A percentile compares a stretch with the other conserved stretches of the same genome.
phyloP scores from a whole-genome alignment of 2,113 vertebrate species.

The Jaculus jaculus region DNA sequence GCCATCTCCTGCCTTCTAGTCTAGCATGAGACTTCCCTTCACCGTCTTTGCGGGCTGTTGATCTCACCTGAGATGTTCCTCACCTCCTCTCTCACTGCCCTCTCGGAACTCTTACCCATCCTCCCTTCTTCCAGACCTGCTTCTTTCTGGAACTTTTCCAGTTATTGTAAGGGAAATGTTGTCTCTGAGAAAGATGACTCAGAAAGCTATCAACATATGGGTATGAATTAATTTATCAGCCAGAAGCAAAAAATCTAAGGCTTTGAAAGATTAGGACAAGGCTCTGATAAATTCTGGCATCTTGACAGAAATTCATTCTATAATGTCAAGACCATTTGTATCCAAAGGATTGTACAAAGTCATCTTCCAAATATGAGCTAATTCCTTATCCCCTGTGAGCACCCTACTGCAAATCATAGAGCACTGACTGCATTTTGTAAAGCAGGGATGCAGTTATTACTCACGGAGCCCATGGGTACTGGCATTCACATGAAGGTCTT shows the following conservation, averaged over 20 bases:
- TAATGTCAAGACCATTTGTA: not conserved
- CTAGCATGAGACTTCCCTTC: not conserved
- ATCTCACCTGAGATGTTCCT: not conserved
- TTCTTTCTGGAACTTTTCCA: not conserved
- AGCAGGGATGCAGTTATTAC: not conserved
- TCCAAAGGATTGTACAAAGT: slow-evolving; percentile 15
- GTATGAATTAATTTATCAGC: not conserved
- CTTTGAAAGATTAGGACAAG: slow-evolving; percentile 23
- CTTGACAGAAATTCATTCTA: not conserved
- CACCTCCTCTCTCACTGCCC: not conserved
- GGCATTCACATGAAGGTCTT: slow-evolving; percentile 6
- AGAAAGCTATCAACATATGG: slow-evolving; percentile 21
- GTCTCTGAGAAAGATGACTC: not conserved
- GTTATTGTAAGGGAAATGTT: not conserved
- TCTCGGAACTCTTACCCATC: not conserved
- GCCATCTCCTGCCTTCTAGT: not conserved
- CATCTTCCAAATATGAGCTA: slow-evolving; percentile 9
- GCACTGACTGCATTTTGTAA: not conserved
- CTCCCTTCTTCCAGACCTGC: not conserved
- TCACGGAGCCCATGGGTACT: not conserved
- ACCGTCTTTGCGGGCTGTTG: not conserved
- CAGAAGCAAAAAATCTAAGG: slow-evolving; percentile 19
- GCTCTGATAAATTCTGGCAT: not conserved
- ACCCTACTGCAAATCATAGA: not conserved
- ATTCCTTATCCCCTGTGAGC: not conserved